Conservation (phyloP, 2,888 invertebrate species). For the Empis stercorea region DNA sequence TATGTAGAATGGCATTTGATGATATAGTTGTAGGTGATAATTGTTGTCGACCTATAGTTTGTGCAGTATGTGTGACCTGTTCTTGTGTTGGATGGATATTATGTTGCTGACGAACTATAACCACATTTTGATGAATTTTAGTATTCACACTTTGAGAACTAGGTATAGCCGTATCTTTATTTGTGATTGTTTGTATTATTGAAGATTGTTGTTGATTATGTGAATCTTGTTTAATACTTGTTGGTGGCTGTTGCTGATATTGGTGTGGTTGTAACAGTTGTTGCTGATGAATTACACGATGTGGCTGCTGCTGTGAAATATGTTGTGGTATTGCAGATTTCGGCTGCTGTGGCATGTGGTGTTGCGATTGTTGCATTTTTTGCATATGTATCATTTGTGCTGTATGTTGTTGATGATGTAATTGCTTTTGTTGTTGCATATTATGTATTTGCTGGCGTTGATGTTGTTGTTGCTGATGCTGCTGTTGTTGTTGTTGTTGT, state of each 20-base stretch:
- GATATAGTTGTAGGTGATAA: too few relatives aligned
- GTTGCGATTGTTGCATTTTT: slow-evolving; percentile 20
- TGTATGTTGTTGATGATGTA: slow-evolving; percentile 8
- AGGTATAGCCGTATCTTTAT: too few relatives aligned
- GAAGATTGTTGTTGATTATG: neutral
- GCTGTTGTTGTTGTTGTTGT: slow-evolving; percentile 14
- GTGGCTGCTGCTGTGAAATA: slow-evolving; percentile 9
- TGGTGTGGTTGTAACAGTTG: slow-evolving; percentile 9
- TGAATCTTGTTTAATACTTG: neutral
- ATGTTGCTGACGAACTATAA: too few relatives aligned
- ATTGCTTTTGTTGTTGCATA: slow-evolving; percentile 14
- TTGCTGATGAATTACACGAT: slow-evolving; percentile 5
- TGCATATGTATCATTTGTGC: slow-evolving; percentile 13
- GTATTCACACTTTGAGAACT: too few relatives aligned
- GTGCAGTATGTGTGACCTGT: too few relatives aligned
- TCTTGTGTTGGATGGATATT: too few relatives aligned
- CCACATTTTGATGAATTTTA: too few relatives aligned
- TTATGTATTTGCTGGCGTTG: slow-evolving; percentile 12
- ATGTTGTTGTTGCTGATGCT: slow-evolving; percentile 15
- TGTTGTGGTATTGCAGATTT: slow-evolving; percentile 11
- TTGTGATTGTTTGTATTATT: too few relatives aligned
- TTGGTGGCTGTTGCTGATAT: neutral
- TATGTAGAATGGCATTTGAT: too few relatives aligned
- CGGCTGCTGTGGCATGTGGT: slow-evolving; percentile 2
- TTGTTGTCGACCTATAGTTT: too few relatives aligned